Base-by-base conservation (phyloP, 2,113 vertebrate genomes). In the Catharus bicknelli region DNA sequence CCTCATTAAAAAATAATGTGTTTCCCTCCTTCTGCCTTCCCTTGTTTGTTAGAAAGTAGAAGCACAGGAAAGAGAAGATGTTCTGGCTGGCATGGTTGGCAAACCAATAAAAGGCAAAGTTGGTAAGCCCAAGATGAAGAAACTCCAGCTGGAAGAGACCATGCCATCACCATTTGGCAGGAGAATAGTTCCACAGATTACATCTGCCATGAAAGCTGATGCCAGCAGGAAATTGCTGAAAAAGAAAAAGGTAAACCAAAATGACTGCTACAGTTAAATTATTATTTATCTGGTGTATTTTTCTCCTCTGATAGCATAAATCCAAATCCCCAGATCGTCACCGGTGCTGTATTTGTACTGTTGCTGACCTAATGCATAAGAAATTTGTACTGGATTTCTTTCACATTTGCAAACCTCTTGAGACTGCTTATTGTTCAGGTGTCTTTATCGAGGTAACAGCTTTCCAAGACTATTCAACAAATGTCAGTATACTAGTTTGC, bases 31-130 rank as follows among this genome's bases (percentile, higher is more conserved):
- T 7, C 22, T 5, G 1, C 25, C 51, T 45, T 16, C 20, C 25
- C 32, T 95, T 92, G 42, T 90, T 90, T 86, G 45, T 97, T 95
- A 99, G 98, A 98, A 98, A 97, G 97, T 99, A 69, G 98, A 99
- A 97, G 98, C 98, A 7, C 98, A 98, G 94, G 99, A 99, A 96
- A 98, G 97, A 85, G 99, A 99, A 91, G 99, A 98, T 66, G 77
- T 97, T 96, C 96, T 96, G 55, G 89, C 97, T 59, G 99, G 99
- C 17, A 98, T 98, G 95, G 95, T 96, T 88, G 97, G 98, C 83
- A 99, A 99, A 95, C 96, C 99, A 92, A 97, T 99, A 90, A 99
- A 99, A 97, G 99, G 99, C n/a, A 99, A 99, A 97, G 98, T 99
- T 86, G 99, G 99, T 64, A 99, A 99, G 96, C 99, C 99, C 64